Base-by-base conservation (phyloP, 2,797 vertebrate genomes). In the Myripristis murdjan region DNA sequence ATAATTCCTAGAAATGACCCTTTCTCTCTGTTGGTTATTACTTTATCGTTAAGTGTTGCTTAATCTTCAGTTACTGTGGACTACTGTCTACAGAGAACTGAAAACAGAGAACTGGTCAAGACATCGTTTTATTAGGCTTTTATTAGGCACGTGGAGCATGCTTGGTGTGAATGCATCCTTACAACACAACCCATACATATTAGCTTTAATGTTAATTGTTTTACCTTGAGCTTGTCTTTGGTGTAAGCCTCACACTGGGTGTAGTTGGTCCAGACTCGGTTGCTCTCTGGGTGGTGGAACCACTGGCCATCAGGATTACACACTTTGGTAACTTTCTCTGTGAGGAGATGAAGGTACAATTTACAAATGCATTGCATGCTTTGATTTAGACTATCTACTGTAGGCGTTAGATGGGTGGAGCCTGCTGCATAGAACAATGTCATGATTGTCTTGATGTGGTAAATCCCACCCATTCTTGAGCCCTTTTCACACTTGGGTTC, bases 291-390 rank as follows among this genome's bases (percentile, higher is more conserved):
- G 63, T 96, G 95, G 64, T 87, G 91, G 74, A 95, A 96, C 95
- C 95, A 96, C 72, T 93, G 91, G 14, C 95, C 94, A 6, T 93
- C 88, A 26, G 88, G 48, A 62, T 94, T 90, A 68, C 95, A 96
- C 70, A 95, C 93, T 87, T 96, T 96, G 61, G 92, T 95, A 4
- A 93, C 95, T 70, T 93, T 93, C 77, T 96, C 95, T 96, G 84
- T 48, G 26, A 70, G 70, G 44, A 75, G 18, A 73, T 49, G 0
- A 18, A 39, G 26, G 43, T 26, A 43, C 18, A 1, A 53, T 24
- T 46, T 2, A 41, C 37, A 64, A 24, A 55, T 2, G 35, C 37
- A 4, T 41, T 49, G 24, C 8, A 26, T 0, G 4, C 20, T 57
- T 65, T 59, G 18, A 48, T n/a, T 37, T 4, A 43, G 7, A n/a